These are phyloP conservation scores for Lepas anatifera DNA, from an alignment of 2,888 invertebrate species.

Conservation along the genomic window DNA sequence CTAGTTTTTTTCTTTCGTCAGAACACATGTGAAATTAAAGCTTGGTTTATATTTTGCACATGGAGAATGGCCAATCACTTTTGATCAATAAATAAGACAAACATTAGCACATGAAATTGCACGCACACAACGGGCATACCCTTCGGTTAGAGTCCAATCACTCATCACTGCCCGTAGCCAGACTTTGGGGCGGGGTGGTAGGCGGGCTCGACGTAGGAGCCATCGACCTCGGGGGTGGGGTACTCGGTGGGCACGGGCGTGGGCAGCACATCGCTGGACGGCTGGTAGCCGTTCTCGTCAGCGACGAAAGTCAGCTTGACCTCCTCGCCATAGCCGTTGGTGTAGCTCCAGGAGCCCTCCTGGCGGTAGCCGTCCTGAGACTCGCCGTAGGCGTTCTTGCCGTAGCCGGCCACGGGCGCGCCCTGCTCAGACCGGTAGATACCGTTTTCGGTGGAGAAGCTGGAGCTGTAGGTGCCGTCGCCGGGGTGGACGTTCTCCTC, in stretches of 20 bases:
- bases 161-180: too few relatives aligned
- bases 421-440: background rate
- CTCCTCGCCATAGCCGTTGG: background rate
- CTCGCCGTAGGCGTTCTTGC: background rate
- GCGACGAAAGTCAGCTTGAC: background rate
- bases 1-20: too few relatives aligned
- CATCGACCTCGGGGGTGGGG: background rate
- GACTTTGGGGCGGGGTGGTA: background rate
- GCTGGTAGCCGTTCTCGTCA: background rate
- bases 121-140: too few relatives aligned
- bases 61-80: too few relatives aligned
- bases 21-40: too few relatives aligned
- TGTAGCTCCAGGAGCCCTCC: slow-evolving; percentile 1
- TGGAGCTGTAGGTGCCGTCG: background rate
- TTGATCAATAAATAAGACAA: too few relatives aligned
- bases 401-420: background rate
- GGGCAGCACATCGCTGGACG: background rate
- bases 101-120: too few relatives aligned
- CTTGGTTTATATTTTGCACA: too few relatives aligned
- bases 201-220: background rate
- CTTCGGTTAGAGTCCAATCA: too few relatives aligned
- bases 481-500: background rate
- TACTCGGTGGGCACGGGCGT: background rate
- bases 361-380: background rate
- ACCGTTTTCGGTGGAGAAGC: background rate